phyloP scores from a whole-genome alignment of 2,888 invertebrate species.

The Drosophila paranaensis region DNA sequence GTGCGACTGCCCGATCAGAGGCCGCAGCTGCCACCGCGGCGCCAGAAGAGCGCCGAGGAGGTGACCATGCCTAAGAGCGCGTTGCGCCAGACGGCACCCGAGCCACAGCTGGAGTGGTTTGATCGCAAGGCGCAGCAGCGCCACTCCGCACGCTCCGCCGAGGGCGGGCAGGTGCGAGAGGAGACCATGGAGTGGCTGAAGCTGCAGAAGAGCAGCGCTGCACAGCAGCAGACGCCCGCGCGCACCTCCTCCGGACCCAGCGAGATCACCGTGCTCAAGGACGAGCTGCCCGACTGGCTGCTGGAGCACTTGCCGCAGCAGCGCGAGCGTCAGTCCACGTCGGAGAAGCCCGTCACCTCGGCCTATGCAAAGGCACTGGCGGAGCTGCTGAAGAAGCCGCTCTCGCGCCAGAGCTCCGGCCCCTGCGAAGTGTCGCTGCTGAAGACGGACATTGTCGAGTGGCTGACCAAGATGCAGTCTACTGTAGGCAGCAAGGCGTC shows the following conservation, averaged over 20 bases:
- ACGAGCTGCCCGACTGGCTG: conserved; percentile 84
- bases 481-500: conserved; percentile 45
- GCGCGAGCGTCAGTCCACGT: conserved; percentile 77
- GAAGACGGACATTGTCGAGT: conserved; percentile 84
- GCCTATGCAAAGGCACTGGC: conserved; percentile 83
- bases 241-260: conserved; percentile 85
- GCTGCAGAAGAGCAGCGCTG: conserved; percentile 62
- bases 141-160: conserved; percentile 84
- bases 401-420: conserved; percentile 84
- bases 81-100: conserved; percentile 65
- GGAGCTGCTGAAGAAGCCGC: conserved; percentile 83
- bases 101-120: conserved; percentile 83
- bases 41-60: conserved; percentile 69
- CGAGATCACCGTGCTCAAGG: conserved; percentile 84
- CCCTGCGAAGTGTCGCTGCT: conserved; percentile 84
- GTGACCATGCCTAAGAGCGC: conserved; percentile 76
- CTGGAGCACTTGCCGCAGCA: conserved; percentile 83
- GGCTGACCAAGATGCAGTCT: conserved; percentile 84
- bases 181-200: conserved; percentile 84
- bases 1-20: conserved; percentile 66
- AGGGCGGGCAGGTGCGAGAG: conserved; percentile 83
- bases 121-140: conserved; percentile 84
- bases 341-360: conserved; percentile 71
- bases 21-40: conserved; percentile 64
- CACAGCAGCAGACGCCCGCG: conserved; percentile 69